These are phyloP conservation scores for Tetragnatha versicolor DNA, from an alignment of 1,140 invertebrate genomes.

Conservation along the genomic window DNA sequence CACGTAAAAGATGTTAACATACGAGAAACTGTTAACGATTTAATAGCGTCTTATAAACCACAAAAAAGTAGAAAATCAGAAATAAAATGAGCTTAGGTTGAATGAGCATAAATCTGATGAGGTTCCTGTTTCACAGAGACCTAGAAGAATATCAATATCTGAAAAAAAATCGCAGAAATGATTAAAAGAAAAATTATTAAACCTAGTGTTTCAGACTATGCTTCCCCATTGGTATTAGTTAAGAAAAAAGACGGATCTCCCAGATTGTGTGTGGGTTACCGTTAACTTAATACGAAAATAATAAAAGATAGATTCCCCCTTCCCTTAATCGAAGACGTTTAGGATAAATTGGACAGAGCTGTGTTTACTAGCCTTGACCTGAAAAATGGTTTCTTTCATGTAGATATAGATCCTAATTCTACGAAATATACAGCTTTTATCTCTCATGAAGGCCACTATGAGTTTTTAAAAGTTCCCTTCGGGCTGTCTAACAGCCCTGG, in stretches of 20 bases:
- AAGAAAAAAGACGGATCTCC: not conserved
- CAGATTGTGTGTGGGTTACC: slow-evolving; percentile 64
- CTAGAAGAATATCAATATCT: too few relatives aligned
- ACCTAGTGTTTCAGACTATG: slow-evolving; percentile 62
- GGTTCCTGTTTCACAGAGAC: too few relatives aligned
- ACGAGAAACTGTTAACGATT: too few relatives aligned
- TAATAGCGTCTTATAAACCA: too few relatives aligned
- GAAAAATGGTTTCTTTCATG: slow-evolving; percentile 23
- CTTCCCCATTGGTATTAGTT: slow-evolving; percentile 49
- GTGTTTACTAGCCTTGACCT: slow-evolving; percentile 1
- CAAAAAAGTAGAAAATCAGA: too few relatives aligned
- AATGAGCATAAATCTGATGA: too few relatives aligned
- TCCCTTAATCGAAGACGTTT: slow-evolving; percentile 61
- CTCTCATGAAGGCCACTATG: not conserved
- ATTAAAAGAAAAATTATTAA: too few relatives aligned
- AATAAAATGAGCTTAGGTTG: too few relatives aligned
- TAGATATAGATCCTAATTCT: not conserved
- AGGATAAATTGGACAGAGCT: not conserved
- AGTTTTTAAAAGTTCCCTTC: not conserved
- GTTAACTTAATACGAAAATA: slow-evolving; percentile 64
- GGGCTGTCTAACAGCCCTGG: slow-evolving; percentile 1
- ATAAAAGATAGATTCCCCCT: slow-evolving; percentile 67
- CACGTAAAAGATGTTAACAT: too few relatives aligned
- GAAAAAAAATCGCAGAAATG: too few relatives aligned
- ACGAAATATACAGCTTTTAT: not conserved